Evolutionary conservation across 2,888 invertebrate genomes (phyloP).

Genomic region (Spisula subtruncata): DNA sequence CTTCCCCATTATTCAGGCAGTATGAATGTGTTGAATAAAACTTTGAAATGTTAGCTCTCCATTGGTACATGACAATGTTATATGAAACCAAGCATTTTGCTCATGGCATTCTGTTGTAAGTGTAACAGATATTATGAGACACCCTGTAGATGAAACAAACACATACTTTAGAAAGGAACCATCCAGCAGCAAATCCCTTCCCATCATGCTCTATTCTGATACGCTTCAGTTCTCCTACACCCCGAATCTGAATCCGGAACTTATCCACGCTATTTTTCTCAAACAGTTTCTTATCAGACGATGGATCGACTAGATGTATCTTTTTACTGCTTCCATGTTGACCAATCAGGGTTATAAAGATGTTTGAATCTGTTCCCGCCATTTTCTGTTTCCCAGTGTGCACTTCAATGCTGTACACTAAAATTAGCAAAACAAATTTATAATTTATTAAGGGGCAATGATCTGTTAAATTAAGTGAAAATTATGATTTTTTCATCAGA

Average conservation of each 20-base stretch:
- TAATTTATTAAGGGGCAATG: neutral
- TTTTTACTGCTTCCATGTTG: conserved; percentile 78
- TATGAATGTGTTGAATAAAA: no score
- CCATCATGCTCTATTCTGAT: conserved; percentile 86
- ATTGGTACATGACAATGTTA: no score
- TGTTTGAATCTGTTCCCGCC: conserved; percentile 85
- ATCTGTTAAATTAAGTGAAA: no score
- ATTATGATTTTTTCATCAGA: no score
- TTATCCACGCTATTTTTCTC: conserved; percentile 78
- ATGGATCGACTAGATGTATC: conserved; percentile 75
- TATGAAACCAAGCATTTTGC: no score
- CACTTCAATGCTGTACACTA: conserved; percentile 82
- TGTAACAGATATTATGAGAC: no score
- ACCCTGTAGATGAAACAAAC: no score
- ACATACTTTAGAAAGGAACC: conserved; percentile 84
- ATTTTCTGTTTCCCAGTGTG: conserved; percentile 81
- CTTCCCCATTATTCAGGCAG: no score
- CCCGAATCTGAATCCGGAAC: conserved; percentile 74
- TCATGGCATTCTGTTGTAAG: no score
- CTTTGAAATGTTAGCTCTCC: no score
- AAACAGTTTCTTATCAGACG: conserved; percentile 77
- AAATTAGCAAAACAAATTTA: conserved; percentile 48
- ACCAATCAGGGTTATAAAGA: conserved; percentile 82
- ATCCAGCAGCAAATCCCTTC: conserved; percentile 83
- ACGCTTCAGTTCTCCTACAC: conserved; percentile 80